phyloP scores from a whole-genome alignment of 2,888 invertebrate genomes.

The Diarsia brunnea region DNA sequence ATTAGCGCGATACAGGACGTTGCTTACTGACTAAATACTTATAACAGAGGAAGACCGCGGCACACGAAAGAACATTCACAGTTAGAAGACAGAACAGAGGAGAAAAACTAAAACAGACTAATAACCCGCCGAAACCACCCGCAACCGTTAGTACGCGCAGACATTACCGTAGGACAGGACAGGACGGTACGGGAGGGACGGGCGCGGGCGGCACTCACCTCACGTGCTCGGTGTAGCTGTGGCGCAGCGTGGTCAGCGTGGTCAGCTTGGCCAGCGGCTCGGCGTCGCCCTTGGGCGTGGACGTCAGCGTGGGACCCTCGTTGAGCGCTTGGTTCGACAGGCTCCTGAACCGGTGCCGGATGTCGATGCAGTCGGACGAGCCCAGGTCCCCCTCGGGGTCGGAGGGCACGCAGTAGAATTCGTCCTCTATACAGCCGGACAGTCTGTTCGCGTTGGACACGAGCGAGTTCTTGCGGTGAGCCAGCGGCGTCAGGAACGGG shows the following conservation, averaged over 20 bases:
- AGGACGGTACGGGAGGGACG: slow-evolving; percentile 19
- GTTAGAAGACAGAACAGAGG: slow-evolving; percentile 60
- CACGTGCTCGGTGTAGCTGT: slow-evolving; percentile 83
- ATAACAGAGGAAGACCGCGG: slow-evolving; percentile 45
- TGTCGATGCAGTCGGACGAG: slow-evolving; percentile 76
- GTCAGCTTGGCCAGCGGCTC: slow-evolving; percentile 42
- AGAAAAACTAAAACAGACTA: slow-evolving; percentile 58
- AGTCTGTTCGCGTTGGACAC: slow-evolving; percentile 80
- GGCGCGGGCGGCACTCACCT: slow-evolving; percentile 73
- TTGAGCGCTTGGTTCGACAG: slow-evolving; percentile 77
- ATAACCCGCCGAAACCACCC: slow-evolving; percentile 61
- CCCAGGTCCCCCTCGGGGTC: slow-evolving; percentile 77
- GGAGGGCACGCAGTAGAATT: slow-evolving; percentile 86
- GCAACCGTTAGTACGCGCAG: slow-evolving; percentile 71
- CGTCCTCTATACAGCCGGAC: slow-evolving; percentile 87
- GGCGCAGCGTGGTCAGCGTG: slow-evolving; percentile 75
- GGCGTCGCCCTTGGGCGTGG: slow-evolving; percentile 76
- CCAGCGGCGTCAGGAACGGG: slow-evolving; percentile 91
- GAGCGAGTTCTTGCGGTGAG: slow-evolving; percentile 88
- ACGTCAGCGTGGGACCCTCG: slow-evolving; percentile 73
- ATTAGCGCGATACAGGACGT: not conserved
- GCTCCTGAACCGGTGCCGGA: slow-evolving; percentile 78
- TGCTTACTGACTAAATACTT: slow-evolving; percentile 29
- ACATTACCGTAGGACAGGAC: slow-evolving; percentile 60
- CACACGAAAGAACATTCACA: slow-evolving; percentile 58